These are phyloP conservation scores for Frankliniella fusca DNA, from an alignment of 2,888 invertebrate genomes.

Conservation along the genomic window DNA sequence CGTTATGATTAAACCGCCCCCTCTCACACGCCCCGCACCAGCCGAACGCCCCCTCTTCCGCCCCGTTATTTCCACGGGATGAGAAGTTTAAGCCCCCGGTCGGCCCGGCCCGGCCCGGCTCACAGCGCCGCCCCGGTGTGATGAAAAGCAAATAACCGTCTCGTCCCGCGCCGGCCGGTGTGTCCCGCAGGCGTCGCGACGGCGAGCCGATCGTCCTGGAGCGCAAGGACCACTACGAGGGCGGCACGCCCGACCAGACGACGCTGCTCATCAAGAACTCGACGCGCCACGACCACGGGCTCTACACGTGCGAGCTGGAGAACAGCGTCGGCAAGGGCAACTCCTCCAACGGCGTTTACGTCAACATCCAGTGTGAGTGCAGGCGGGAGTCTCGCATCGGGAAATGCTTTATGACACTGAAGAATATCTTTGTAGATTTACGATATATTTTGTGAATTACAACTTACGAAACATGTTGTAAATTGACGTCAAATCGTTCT, in stretches of 20 bases:
- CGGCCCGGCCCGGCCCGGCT: too few species aligned
- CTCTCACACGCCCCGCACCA: not conserved
- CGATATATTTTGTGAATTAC: too few species aligned
- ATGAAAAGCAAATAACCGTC: not conserved
- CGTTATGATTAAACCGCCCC: not conserved
- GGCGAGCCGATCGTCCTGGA: slow-evolving; percentile 57
- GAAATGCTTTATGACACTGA: not conserved
- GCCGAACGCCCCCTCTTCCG: not conserved
- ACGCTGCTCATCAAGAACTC: slow-evolving; percentile 73
- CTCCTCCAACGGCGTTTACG: slow-evolving; percentile 67
- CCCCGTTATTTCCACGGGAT: not conserved
- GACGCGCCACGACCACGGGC: slow-evolving; percentile 72
- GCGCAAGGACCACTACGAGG: slow-evolving; percentile 61
- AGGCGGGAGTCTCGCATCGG: too few species aligned
- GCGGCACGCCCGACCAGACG: slow-evolving; percentile 68
- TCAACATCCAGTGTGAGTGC: slow-evolving; percentile 79
- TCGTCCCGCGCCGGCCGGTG: not conserved
- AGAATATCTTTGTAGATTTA: too few species aligned
- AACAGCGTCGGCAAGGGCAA: slow-evolving; percentile 74
- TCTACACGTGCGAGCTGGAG: slow-evolving; percentile 74
- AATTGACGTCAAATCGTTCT: too few species aligned
- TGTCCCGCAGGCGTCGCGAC: slow-evolving; percentile 62
- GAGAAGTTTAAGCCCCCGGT: not conserved
- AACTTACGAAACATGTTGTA: too few species aligned
- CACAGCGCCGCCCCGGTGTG: too few species aligned